These are phyloP conservation scores for Morinoia aosen DNA, from an alignment of 2,888 invertebrate genomes.

Conservation along the genomic window DNA sequence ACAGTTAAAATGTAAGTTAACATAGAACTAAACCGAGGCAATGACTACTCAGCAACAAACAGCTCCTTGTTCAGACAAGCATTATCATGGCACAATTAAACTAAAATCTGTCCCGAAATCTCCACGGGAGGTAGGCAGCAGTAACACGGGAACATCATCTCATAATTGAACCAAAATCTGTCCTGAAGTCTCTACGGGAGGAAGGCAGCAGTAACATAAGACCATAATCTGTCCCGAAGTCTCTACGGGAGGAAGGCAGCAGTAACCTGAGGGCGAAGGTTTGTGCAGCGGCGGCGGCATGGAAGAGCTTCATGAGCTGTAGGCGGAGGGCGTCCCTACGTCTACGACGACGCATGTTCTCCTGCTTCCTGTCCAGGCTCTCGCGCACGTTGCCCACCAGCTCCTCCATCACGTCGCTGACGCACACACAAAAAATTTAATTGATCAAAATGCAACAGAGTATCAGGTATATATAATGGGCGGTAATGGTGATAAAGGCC, in stretches of 20 bases:
- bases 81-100: too few relatives aligned
- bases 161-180: conserved; percentile 23
- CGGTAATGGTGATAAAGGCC: too few relatives aligned
- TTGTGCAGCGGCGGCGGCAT: conserved; percentile 91
- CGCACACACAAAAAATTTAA: neutral
- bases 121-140: too few relatives aligned
- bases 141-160: too few relatives aligned
- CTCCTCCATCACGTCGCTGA: conserved; percentile 96
- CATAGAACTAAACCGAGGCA: too few relatives aligned
- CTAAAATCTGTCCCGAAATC: too few relatives aligned
- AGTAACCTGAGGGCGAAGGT: conserved; percentile 79
- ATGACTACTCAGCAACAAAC: too few relatives aligned
- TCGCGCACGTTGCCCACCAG: conserved; percentile 91
- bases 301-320: conserved; percentile 90
- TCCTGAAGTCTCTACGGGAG: too few relatives aligned
- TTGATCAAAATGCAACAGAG: too few relatives aligned
- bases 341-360: conserved; percentile 91
- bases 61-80: too few relatives aligned
- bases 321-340: conserved; percentile 92
- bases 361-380: conserved; percentile 96
- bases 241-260: neutral
- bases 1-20: too few relatives aligned
- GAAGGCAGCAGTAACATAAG: conserved; percentile 63
- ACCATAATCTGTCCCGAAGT: neutral
- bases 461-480: too few relatives aligned